Percentiles rank a stretch among this genome's conserved stretches.
These are phyloP conservation scores for Porites australiensis DNA, from an alignment of 64 coral and sea anemone genomes.

Conservation along the genomic window DNA sequence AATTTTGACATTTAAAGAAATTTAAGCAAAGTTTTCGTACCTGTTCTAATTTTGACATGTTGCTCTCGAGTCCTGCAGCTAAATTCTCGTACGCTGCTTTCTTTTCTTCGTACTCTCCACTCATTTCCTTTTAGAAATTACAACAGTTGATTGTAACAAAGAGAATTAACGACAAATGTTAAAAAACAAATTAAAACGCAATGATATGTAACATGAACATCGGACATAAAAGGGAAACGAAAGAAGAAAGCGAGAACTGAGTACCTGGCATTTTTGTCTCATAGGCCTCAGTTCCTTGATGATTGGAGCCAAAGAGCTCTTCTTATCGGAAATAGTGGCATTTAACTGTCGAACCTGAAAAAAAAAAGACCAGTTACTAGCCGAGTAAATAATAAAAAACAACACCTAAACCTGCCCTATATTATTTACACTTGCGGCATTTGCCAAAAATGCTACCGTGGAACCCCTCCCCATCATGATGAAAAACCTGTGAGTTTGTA, in stretches of 20 bases:
- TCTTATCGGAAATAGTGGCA: slow-evolving; percentile 93
- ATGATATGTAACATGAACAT: too few relatives aligned
- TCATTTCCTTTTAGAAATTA: slow-evolving; percentile 75
- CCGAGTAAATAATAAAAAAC: too few relatives aligned
- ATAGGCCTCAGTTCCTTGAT: slow-evolving; percentile 97
- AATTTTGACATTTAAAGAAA: background rate
- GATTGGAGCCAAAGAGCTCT: slow-evolving; percentile 88
- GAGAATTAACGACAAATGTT: background rate
- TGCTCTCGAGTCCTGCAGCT: slow-evolving; percentile 90
- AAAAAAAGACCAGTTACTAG: background rate
- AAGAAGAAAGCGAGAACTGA: background rate
- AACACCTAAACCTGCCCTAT: too few relatives aligned
- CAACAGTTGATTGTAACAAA: background rate
- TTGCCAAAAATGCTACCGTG: background rate
- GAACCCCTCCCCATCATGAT: background rate
- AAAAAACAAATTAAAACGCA: background rate
- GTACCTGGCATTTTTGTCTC: slow-evolving; percentile 97
- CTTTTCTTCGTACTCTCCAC: slow-evolving; percentile 92
- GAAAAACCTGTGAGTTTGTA: background rate
- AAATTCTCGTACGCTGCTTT: slow-evolving; percentile 93
- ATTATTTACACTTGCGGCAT: too few relatives aligned
- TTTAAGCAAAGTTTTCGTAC: slow-evolving; percentile 13
- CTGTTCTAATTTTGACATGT: slow-evolving; percentile 97
- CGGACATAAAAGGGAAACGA: too few relatives aligned
- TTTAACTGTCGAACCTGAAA: slow-evolving; percentile 86